phyloP scores from a whole-genome alignment of 2,888 invertebrate species.

The Leptarthrus brevirostris region DNA sequence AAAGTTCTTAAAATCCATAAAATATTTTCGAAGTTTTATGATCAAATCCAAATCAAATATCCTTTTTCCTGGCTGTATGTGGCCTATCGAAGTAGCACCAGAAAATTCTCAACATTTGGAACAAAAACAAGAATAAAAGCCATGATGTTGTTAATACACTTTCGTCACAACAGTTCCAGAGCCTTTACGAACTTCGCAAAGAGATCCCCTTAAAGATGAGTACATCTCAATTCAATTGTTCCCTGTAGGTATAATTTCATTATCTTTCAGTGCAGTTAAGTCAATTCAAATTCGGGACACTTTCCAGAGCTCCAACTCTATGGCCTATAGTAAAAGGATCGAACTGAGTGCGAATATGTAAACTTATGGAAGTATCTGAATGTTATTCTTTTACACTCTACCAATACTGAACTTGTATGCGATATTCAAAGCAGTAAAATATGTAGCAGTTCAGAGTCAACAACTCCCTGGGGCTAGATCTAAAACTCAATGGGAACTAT shows the following conservation, averaged over 20 bases:
- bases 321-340: background rate
- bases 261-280: background rate
- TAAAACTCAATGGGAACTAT: conserved; percentile 24
- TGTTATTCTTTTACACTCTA: background rate
- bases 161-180: background rate
- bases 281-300: background rate
- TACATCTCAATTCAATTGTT: conserved; percentile 1
- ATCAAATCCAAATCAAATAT: conserved; percentile 3
- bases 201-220: background rate
- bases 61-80: background rate
- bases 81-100: conserved; percentile 3
- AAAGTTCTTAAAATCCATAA: background rate
- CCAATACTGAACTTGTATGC: background rate
- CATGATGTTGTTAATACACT: conserved; percentile 17
- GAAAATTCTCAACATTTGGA: background rate
- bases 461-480: conserved; percentile 22
- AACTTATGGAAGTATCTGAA: conserved; percentile 12
- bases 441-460: conserved; percentile 31
- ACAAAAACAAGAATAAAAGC: background rate
- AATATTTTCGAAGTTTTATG: background rate
- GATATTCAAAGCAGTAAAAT: conserved; percentile 22
- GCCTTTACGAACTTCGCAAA: background rate
- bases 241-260: conserved; percentile 10
- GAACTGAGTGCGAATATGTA: conserved; percentile 9
- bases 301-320: background rate